Evolutionary conservation across 2,113 vertebrate genomes (phyloP), one percentile per base, ranked within the genome.

Genomic region (Lanius collurio): DNA sequence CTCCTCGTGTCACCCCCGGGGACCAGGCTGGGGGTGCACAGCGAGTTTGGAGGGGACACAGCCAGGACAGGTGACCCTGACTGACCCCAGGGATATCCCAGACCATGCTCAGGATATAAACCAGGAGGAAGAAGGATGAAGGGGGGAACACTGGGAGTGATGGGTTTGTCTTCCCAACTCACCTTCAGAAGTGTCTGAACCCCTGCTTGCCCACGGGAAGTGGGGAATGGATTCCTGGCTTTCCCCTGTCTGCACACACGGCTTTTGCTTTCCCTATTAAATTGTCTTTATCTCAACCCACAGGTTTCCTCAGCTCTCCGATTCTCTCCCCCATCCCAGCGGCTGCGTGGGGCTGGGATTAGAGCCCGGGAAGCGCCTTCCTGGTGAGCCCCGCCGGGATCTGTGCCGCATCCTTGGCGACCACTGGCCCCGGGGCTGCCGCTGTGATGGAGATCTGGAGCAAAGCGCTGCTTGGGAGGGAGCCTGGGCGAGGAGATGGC

Each of bases 311-410:
- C n/a, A 7, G 46, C 26, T 24, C 7, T 7, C 41, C 4, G 5
- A 9, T 5, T 26, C 13, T 55, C 24, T n/a, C 41, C n/a, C 70
- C 13, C 56, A 39, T n/a, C 47, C 10, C 73, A 18, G 70, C 30
- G 37, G 30, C 75, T n/a, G 47, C 5, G 12, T 33, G 83, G 83
- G 83, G 73, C 63, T 19, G 74, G 22, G 33, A 12, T 5, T 4
- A 11, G 49, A 39, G 28, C 9, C 46, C 5, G 74, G 74, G 74
- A 37, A 89, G 41, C 27, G 27, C 57, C n/a, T 53, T 63, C 39
- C 31, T 7, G 3, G 1, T 0, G 3, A 27, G 57, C 41, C 22
- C 9, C 3, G 0, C 33, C 2, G 41, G 46, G 57, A 24, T 35
- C 22, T 31, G 18, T 37, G 74, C 42, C 0, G 2, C 59, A 37